Base-by-base conservation (phyloP, 2,113 vertebrate species). In the Ceratotherium simum region DNA sequence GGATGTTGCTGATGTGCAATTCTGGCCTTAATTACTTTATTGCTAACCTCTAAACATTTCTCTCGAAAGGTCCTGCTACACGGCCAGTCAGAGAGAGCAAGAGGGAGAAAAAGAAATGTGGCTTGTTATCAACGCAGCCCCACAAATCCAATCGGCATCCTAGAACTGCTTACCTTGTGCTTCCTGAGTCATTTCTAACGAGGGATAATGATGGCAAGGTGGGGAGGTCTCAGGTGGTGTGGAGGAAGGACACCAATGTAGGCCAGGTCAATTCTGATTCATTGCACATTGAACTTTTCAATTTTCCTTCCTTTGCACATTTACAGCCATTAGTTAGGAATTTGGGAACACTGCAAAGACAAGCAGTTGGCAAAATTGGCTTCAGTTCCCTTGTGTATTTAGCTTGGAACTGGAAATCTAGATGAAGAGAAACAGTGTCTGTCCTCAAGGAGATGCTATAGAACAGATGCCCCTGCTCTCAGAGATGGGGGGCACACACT, bases 201-300 rank as follows among this genome's bases (percentile, higher is more conserved):
- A 97, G 42, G 85, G 80, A 70, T 21, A 67, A 88, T 79, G 81
- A 75, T 14, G 58, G 91, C 23, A 21, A 72, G 72, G 88, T 29
- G 7, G 39, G 6, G 20, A 36, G 58, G 67, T 78, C 92, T 84
- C 94, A 33, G 58, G 69, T 84, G 85, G 6, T 56, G n/a, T 67
- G 4, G 1, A 33, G 27, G 58, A 89, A 91, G 67, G 70, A 51
- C 18, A 64, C 36, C 69, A 42, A 12, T 20, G 58, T 20, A 88
- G 42, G 42, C n/a, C 85, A 21, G 54, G 87, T 85, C 92, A 75
- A 69, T 89, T 94, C 70, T 94, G 93, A 97, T 94, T 96, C 96
- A 96, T 33, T 58, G 86, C 88, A 80, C 51, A 86, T 67, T 83
- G 36, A 91, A 95, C 65, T 85, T 92, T 83, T 92, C 91, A 5